These are phyloP conservation scores for Cyphomyrmex costatus DNA, from an alignment of 1,140 invertebrate species.

Conservation along the genomic window DNA sequence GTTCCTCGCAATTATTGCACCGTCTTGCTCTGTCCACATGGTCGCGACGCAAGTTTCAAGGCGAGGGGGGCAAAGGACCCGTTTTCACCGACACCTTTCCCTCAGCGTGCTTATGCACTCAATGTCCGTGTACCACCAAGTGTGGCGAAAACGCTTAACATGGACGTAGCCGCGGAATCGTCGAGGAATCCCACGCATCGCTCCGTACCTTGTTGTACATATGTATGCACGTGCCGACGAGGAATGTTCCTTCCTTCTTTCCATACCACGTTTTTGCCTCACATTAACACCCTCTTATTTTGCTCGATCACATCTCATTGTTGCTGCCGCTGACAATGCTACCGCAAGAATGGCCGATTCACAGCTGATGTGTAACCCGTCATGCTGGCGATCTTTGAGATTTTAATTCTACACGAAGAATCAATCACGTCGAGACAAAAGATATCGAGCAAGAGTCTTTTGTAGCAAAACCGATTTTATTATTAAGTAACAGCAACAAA, in stretches of 20 bases:
- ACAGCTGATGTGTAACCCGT: slow-evolving; percentile 55
- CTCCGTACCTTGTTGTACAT: slow-evolving; percentile 55
- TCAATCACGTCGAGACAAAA: neutral
- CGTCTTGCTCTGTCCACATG: slow-evolving; percentile 37
- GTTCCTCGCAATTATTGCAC: slow-evolving; percentile 10
- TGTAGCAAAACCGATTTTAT: neutral
- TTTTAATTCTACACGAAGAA: slow-evolving; percentile 4
- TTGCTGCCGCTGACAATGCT: slow-evolving; percentile 69
- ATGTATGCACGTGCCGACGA: slow-evolving; percentile 67
- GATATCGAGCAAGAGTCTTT: neutral
- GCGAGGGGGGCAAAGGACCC: slow-evolving; percentile 37
- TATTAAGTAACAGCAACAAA: neutral
- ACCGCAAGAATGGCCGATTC: slow-evolving; percentile 71
- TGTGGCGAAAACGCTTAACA: slow-evolving; percentile 36
- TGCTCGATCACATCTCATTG: slow-evolving; percentile 71
- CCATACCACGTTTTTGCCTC: slow-evolving; percentile 62
- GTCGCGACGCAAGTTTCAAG: slow-evolving; percentile 35
- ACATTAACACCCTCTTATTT: slow-evolving; percentile 67
- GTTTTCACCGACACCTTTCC: slow-evolving; percentile 47
- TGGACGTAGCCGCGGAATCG: slow-evolving; percentile 15
- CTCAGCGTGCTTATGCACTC: slow-evolving; percentile 59
- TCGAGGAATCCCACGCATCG: slow-evolving; percentile 35
- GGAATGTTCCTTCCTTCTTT: slow-evolving; percentile 61
- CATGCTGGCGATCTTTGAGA: slow-evolving; percentile 46
- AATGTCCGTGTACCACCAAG: slow-evolving; percentile 33